A percentile compares a stretch with the other conserved stretches of the same genome.
Evolutionary conservation across 2,888 invertebrate genomes (phyloP).

Genomic region (Sarcophaga variegata): DNA sequence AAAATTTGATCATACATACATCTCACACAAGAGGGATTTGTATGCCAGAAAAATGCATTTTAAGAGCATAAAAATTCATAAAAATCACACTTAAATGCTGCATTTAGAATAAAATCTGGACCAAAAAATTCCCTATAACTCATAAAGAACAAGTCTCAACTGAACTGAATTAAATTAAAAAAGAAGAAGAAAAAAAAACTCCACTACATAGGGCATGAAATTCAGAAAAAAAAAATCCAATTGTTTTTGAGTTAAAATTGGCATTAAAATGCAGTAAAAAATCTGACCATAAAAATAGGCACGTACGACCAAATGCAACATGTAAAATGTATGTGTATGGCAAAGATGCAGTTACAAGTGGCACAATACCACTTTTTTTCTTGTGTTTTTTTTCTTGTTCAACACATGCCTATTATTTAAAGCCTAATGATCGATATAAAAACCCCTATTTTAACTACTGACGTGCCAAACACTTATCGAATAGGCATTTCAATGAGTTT

Average conservation of each 20-base stretch:
- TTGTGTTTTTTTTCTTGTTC: too few relatives aligned
- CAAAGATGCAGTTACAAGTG: neutral
- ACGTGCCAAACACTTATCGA: slow-evolving; percentile 3
- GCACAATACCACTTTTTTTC: neutral
- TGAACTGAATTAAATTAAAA: neutral
- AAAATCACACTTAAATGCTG: slow-evolving; percentile 57
- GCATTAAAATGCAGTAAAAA: slow-evolving; percentile 74
- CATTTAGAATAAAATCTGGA: slow-evolving; percentile 67
- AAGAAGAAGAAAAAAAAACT: slow-evolving; percentile 14
- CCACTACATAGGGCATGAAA: slow-evolving; percentile 35
- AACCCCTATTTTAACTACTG: slow-evolving; percentile 21
- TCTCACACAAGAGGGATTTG: slow-evolving; percentile 30
- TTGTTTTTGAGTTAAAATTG: slow-evolving; percentile 75
- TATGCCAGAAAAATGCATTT: slow-evolving; percentile 4
- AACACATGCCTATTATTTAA: neutral
- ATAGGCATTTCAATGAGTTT: slow-evolving; percentile 77
- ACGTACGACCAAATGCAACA: slow-evolving; percentile 71
- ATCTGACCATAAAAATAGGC: slow-evolving; percentile 77
- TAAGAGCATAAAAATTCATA: slow-evolving; percentile 45
- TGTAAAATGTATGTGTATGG: neutral
- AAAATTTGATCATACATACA: slow-evolving; percentile 57
- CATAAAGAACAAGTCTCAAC: slow-evolving; percentile 73
- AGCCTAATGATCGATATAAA: slow-evolving; percentile 28
- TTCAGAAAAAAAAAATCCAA: slow-evolving; percentile 67
- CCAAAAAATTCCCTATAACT: slow-evolving; percentile 75